Percentiles rank a stretch among this genome's conserved stretches.
These are phyloP conservation scores for Allacma fusca DNA, from an alignment of 2,888 invertebrate genomes.

Conservation along the genomic window DNA sequence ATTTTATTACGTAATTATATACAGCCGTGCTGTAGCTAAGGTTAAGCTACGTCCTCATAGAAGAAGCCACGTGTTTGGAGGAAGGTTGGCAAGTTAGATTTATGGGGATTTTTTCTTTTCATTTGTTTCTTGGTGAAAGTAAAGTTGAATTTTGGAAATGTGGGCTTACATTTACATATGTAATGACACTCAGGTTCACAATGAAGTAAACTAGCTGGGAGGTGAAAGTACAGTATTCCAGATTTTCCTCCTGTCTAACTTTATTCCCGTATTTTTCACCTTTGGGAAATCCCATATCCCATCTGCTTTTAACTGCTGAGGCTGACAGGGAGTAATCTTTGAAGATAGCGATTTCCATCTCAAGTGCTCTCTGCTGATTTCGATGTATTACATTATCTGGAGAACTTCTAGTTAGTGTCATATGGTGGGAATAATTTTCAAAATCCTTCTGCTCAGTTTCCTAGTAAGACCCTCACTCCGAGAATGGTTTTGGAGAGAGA, in stretches of 20 bases:
- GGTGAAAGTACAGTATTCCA: conserved; percentile 10
- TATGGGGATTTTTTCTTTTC: too few relatives aligned
- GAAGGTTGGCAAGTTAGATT: too few relatives aligned
- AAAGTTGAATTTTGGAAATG: too few relatives aligned
- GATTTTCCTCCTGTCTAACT: background rate
- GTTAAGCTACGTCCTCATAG: too few relatives aligned
- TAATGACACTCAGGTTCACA: too few relatives aligned
- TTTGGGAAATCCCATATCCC: background rate
- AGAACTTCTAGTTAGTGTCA: background rate
- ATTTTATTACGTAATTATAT: too few relatives aligned
- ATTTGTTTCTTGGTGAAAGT: too few relatives aligned
- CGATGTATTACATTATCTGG: background rate
- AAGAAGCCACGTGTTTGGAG: too few relatives aligned
- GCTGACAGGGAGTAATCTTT: background rate
- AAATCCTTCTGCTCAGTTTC: background rate
- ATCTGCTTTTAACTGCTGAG: background rate
- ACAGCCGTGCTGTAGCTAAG: too few relatives aligned
- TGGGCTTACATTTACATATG: too few relatives aligned
- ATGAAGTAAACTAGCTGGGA: background rate
- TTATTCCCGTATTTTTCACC: background rate
- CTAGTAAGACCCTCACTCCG: background rate
- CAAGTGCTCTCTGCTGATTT: conserved; percentile 8
- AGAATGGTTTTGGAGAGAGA: background rate
- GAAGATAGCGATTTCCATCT: conserved; percentile 1
- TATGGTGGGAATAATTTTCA: background rate